Evolutionary conservation across 2,888 invertebrate species (phyloP), one percentile per base, ranked within the genome.

Genomic region (Alloscopus bannaensis): DNA sequence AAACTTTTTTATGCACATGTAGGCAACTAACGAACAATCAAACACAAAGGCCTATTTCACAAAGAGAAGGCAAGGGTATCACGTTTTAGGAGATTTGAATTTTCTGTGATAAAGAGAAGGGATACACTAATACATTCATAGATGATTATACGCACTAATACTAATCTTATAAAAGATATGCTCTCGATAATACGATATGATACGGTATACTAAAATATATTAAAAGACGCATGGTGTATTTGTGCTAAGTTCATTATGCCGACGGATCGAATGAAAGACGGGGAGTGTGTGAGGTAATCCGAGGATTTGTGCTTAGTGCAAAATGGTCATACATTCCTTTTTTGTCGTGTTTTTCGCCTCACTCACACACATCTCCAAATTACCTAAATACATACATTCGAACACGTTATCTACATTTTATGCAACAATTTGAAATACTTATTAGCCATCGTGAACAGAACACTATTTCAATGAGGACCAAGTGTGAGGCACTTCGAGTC

Each of bases 41-140:
- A 31, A 57, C 57, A 57, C 55, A 69, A 57, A 69, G 57, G 36
- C 55, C 45, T 55, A 69, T 69, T 69, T 70, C 59, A 64, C 47
- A 42, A 60, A n/a, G n/a, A n/a, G n/a, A 70, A 70, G 70, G 60
- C 59, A 70, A 70, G 59, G 70, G 70, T 45, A 70, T 70, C 70
- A 70, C 70, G 70, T 70, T 70, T 70, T 60, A 31, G 29, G 24
- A 70, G 70, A 70, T 70, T 70, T 70, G 40, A 60, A 70, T 45
- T 70, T 70, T 70, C n/a, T n/a, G n/a, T 70, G 60, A 70, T 70
- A 70, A n/a, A 70, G 59, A 28, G 68, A 68, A 68, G 68, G 68
- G 55, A 29, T 55, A 24, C n/a, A n/a, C n/a, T n/a, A n/a, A 55
- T 3, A 20, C 8, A 45, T n/a, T n/a, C n/a, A n/a, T n/a, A n/a